Base-by-base conservation (phyloP, 2,888 invertebrate genomes). In the Hesperia comma region DNA sequence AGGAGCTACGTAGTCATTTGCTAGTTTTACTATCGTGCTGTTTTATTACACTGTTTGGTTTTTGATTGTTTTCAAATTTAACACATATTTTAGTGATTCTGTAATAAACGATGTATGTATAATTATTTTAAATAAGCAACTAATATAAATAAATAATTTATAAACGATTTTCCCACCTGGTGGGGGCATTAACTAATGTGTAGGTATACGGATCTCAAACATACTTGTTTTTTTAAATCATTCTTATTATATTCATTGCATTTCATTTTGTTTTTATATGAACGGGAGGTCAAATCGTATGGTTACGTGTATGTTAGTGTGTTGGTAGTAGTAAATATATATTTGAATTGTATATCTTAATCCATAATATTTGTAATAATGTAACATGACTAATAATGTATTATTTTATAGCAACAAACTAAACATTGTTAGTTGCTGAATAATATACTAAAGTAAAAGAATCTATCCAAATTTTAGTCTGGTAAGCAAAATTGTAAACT, bases 131-230 rank as follows among this genome's bases (percentile, higher is more conserved):
- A 61, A 51, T 51, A 46, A 61, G 49, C 37, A 54, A 26, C 41
- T 56, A 62, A 54, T 54, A 62, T 56, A 54, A 54, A 61, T 37
- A 51, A 61, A 64, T 64, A 64, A 69, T 67, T 69, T 69, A 69
- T 67, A 41, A 57, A 53, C 56, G 58, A 62, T 63, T 69, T 54
- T 46, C 62, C 56, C 67, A 69, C 69, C 21, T 69, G 69, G 69
- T 69, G 69, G 58, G 62, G 62, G 58, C 60, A 63, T 69, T 62
- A 40, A 61, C 61, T 62, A 62, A 54, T 62, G 46, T 60, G 49
- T 61, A 61, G 54, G 62, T 62, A 62, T 62, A 40, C 37, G 60
- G 58, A 57, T 60, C 51, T 66, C 60, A 53, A 61, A 61, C 53
- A 53, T 49, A 49, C 49, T 49, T 49, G 49, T 61, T 49, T 60